These are phyloP conservation scores for Nothoprocta perdicaria DNA, from an alignment of 2,113 vertebrate genomes.

Conservation along the genomic window DNA sequence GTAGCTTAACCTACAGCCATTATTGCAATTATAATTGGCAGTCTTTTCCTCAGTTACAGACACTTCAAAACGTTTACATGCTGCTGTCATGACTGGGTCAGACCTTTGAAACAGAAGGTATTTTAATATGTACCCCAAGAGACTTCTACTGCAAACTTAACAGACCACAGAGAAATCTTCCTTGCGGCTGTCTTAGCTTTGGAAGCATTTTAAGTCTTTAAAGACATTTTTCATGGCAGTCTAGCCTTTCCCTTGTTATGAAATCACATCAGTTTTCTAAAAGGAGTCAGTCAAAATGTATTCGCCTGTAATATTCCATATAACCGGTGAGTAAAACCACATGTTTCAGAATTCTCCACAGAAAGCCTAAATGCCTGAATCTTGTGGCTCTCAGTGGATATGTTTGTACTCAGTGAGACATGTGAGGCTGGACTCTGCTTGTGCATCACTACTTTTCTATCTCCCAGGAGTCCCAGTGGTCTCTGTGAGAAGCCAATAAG, in stretches of 20 bases:
- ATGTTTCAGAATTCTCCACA: not conserved
- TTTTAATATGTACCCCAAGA: not conserved
- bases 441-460: not conserved
- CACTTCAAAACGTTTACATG: not conserved
- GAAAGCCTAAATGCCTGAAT: not conserved
- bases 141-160: not conserved
- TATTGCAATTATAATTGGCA: slow-evolving; percentile 12
- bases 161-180: not conserved
- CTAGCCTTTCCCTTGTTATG: not conserved
- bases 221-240: not conserved
- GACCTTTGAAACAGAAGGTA: not conserved
- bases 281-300: not conserved
- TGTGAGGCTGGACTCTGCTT: rapidly evolving
- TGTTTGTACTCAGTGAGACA: not conserved
- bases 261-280: not conserved
- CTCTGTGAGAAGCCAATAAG: not conserved
- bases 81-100: not conserved
- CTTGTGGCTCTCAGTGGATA: not conserved
- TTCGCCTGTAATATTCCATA: not conserved
- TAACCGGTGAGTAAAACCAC: not conserved
- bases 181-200: not conserved
- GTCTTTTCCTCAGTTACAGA: not conserved
- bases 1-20: not conserved
- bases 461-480: not conserved
- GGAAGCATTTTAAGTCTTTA: slow-evolving; percentile 7